A percentile compares a stretch with the other conserved stretches of the same genome.
phyloP scores from a whole-genome alignment of 1,140 invertebrate species.

The Zophobas morio region DNA sequence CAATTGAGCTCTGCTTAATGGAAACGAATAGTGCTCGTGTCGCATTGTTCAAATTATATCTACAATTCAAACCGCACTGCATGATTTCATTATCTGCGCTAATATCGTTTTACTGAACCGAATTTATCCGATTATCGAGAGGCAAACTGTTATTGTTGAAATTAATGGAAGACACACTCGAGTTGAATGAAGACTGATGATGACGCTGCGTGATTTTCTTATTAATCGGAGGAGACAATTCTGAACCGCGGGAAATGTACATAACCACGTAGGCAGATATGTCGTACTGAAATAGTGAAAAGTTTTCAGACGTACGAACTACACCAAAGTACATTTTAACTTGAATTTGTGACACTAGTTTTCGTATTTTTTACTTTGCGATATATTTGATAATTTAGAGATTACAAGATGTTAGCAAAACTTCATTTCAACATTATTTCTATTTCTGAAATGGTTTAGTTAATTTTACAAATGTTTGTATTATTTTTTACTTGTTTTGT shows the following conservation, averaged over 20 bases:
- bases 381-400: too few species aligned
- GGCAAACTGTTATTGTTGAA: slow-evolving; percentile 36
- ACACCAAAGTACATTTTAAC: too few species aligned
- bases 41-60: slow-evolving; percentile 45
- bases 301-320: too few species aligned
- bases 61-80: slow-evolving; percentile 44
- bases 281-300: too few species aligned
- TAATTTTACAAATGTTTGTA: background rate
- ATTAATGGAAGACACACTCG: slow-evolving; percentile 18
- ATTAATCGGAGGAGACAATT: too few species aligned
- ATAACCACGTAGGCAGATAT: too few species aligned
- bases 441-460: background rate
- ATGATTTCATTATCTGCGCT: slow-evolving; percentile 47
- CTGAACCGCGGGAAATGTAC: too few species aligned
- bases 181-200: slow-evolving; percentile 6
- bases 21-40: slow-evolving; percentile 50
- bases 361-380: too few species aligned
- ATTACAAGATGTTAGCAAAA: too few species aligned
- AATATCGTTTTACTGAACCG: slow-evolving; percentile 40
- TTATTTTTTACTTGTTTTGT: background rate
- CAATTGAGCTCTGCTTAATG: slow-evolving; percentile 44
- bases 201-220: too few species aligned
- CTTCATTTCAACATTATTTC: too few species aligned
- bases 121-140: slow-evolving; percentile 39
- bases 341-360: too few species aligned